Percentiles rank a stretch among this genome's conserved stretches.
These are phyloP conservation scores for Myrmecobius fasciatus DNA, from an alignment of 2,113 vertebrate species.

Conservation along the genomic window DNA sequence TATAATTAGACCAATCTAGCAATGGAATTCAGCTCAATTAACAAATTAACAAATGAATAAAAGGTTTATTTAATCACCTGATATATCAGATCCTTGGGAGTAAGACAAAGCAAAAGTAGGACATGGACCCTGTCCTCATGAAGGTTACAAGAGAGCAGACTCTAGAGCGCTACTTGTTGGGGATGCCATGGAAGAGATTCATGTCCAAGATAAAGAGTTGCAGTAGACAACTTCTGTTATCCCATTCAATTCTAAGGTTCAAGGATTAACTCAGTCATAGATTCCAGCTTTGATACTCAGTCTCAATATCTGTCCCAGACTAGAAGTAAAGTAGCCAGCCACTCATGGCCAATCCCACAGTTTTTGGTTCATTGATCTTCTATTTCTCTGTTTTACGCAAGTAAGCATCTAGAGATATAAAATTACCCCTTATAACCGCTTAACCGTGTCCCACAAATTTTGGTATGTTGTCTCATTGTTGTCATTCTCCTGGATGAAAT, in stretches of 20 bases:
- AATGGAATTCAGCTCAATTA: neutral
- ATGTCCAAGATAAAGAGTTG: neutral
- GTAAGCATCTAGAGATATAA: too few species aligned
- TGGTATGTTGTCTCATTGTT: too few species aligned
- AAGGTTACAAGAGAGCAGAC: neutral
- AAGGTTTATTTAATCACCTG: neutral
- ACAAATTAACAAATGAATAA: neutral
- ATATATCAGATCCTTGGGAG: neutral
- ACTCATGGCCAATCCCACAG: neutral
- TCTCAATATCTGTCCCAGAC: neutral
- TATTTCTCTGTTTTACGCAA: too few species aligned
- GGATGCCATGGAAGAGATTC: neutral
- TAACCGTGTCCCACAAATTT: too few species aligned
- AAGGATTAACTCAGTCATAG: neutral
- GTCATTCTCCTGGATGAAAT: too few species aligned
- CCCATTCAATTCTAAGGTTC: neutral
- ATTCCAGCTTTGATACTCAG: neutral
- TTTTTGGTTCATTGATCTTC: too few species aligned
- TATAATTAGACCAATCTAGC: neutral
- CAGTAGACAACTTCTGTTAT: neutral
- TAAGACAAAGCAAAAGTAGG: neutral
- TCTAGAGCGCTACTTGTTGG: neutral
- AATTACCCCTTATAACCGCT: too few species aligned
- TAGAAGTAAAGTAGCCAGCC: neutral
- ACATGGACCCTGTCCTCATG: neutral